Conservation (phyloP, 2,888 invertebrate species). For the Pteria penguin region DNA sequence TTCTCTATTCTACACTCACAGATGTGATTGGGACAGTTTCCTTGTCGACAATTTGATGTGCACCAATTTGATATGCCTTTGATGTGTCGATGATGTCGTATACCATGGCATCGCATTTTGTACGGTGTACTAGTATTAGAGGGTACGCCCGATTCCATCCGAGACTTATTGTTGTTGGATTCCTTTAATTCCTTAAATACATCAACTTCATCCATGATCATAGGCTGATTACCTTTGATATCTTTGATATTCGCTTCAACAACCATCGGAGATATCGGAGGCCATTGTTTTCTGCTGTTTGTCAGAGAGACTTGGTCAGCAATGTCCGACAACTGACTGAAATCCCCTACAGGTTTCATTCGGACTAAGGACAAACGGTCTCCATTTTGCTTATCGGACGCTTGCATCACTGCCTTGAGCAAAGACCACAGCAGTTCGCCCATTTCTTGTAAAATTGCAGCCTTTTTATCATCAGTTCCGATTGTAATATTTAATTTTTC, state of each 20-base stretch:
- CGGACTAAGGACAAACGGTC: conserved; percentile 1
- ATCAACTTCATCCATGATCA: conserved; percentile 2
- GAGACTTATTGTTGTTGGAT: not conserved
- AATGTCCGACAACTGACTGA: not conserved
- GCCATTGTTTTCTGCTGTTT: conserved; percentile 1
- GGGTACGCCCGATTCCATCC: not conserved
- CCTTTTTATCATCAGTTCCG: not conserved
- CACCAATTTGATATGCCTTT: conserved; percentile 36
- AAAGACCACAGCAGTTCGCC: conserved; percentile 12
- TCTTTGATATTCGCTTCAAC: conserved; percentile 7
- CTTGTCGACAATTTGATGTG: conserved; percentile 33
- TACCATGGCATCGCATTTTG: conserved; percentile 18
- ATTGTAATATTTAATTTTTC: not conserved
- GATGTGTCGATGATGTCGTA: conserved; percentile 24
- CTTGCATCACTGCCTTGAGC: conserved; percentile 7
- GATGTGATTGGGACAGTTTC: conserved; percentile 37
- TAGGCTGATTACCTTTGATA: not conserved
- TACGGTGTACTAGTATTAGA: not conserved
- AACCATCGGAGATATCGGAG: conserved; percentile 7
- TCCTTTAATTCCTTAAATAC: not conserved
- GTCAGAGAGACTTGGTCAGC: not conserved
- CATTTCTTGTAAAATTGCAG: not conserved
- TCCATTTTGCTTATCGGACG: conserved; percentile 6
- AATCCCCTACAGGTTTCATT: conserved; percentile 1
- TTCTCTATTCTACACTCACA: conserved; percentile 22